Conservation (phyloP, 2,888 invertebrate species). For the Tachina fera region DNA sequence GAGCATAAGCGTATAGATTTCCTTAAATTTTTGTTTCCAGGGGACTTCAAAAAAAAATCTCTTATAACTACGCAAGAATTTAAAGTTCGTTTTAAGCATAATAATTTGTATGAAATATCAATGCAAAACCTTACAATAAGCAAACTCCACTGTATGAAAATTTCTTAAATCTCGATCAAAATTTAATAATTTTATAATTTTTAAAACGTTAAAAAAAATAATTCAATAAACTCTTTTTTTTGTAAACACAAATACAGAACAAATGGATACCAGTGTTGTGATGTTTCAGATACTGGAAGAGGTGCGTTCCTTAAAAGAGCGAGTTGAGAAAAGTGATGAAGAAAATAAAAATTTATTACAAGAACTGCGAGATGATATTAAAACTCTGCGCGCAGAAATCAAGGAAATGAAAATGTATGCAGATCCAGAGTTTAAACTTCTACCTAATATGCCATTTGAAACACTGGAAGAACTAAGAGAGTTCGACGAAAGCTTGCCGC, state of each 20-base stretch:
- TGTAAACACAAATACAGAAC: background rate
- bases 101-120: no score
- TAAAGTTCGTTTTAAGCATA: no score
- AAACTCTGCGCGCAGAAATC: slow-evolving; percentile 22
- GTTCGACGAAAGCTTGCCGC: slow-evolving; percentile 50
- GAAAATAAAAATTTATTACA: slow-evolving; percentile 28
- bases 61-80: no score
- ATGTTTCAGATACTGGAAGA: slow-evolving; percentile 40
- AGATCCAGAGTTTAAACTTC: slow-evolving; percentile 20
- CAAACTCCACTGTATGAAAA: no score
- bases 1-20: no score
- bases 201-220: background rate
- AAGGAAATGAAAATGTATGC: slow-evolving; percentile 40
- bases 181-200: no score
- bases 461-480: slow-evolving; percentile 21
- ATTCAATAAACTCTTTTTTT: background rate
- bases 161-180: no score
- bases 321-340: slow-evolving; percentile 9
- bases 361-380: slow-evolving; percentile 22
- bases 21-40: no score
- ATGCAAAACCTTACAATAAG: no score
- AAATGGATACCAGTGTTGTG: background rate
- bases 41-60: no score
- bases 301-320: slow-evolving; percentile 47
- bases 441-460: slow-evolving; percentile 55